phyloP scores from a whole-genome alignment of 2,113 vertebrate species.

The Nothoprocta perdicaria region DNA sequence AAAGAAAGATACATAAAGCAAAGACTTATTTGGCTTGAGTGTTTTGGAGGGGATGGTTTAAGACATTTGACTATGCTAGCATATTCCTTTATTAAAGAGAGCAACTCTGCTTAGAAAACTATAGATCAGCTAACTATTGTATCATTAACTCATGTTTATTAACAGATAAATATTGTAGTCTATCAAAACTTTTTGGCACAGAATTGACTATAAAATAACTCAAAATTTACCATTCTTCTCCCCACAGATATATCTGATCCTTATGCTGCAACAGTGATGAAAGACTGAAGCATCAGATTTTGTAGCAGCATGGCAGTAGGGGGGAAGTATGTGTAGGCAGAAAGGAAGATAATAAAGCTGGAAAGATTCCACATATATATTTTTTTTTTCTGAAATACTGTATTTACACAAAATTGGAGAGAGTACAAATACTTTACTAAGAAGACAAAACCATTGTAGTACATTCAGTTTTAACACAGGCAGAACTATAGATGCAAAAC shows the following conservation, averaged over 20 bases:
- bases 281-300: background rate
- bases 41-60: background rate
- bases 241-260: background rate
- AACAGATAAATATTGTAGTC: background rate
- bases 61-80: background rate
- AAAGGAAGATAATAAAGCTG: background rate
- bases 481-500: conserved; percentile 57
- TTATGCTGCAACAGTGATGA: conserved; percentile 5
- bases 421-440: conserved; percentile 79
- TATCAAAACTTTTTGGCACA: conserved; percentile 77
- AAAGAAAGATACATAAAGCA: background rate
- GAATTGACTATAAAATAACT: conserved; percentile 73
- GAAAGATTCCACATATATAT: conserved; percentile 10
- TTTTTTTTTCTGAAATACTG: conserved; percentile 52
- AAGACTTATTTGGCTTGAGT: conserved; percentile 5
- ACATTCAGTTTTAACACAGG: conserved; percentile 83
- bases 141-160: conserved; percentile 6
- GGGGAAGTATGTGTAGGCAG: background rate
- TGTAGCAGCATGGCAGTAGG: background rate
- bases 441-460: conserved; percentile 72
- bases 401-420: conserved; percentile 72
- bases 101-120: background rate
- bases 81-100: background rate
- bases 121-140: background rate
- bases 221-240: conserved; percentile 53